Evolutionary conservation across 1,140 invertebrate genomes (phyloP), one percentile per base, ranked within the genome.

Genomic region (Limonius californicus): DNA sequence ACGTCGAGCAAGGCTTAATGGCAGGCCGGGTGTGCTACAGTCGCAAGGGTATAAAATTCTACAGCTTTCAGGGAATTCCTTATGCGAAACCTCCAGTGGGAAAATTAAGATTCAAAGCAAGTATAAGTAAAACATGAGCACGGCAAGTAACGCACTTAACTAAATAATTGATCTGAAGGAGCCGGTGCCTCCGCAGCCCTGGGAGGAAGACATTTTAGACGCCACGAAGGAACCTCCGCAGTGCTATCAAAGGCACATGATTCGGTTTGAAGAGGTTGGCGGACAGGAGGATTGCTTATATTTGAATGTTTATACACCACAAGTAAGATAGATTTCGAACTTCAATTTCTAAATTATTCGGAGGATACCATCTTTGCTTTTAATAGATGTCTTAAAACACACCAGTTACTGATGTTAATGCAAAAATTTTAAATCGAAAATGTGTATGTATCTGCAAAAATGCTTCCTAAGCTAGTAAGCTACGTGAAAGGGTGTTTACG

Each of bases 241-340:
- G n/a, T 79, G 78, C 58, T 62, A 74, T 6, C 81, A 78, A 32
- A 75, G 75, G 30, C 64, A 76, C 42, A 71, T 76, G 60, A 70
- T 79, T 8, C 15, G 9, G 11, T 73, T 73, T 58, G 71, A 76
- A 50, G 74, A 71, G 63, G 70, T 70, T 11, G 71, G 74, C 3
- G 84, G 84, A 15, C 74, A 76, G 12, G 88, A 91, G 78, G 91
- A 95, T 39, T 95, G 92, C 70, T 81, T 95, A 4, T 87, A 88
- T 71, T 77, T 96, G 12, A 94, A 94, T 72, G 84, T 95, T 1
- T 91, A 88, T 71, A 87, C 89, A 15, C 85, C 87, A 59, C 72
- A 76, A 62, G 78, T 80, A n/a, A n/a, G n/a, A n/a, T n/a, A n/a
- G n/a, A n/a, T n/a, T n/a, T n/a, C n/a, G n/a, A n/a, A n/a, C n/a